Conservation (phyloP, 2,113 vertebrate species). For the Sigmodon hispidus region DNA sequence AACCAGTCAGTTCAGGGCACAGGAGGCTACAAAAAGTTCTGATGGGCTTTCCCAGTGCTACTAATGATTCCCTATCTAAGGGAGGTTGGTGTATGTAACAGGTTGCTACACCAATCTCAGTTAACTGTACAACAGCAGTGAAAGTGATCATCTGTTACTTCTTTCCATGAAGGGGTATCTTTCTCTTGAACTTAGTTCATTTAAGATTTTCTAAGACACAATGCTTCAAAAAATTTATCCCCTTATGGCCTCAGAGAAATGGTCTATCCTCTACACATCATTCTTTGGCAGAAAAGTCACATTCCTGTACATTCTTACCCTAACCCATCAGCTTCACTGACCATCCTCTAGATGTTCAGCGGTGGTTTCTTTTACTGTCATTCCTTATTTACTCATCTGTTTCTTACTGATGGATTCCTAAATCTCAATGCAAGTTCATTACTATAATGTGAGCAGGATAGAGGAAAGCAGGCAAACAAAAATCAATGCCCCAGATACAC, state of each 20-base stretch:
- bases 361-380: slow-evolving; percentile 12
- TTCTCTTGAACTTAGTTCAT: slow-evolving; percentile 32
- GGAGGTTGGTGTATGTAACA: neutral
- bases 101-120: neutral
- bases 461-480: neutral
- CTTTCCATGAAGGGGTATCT: neutral
- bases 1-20: neutral
- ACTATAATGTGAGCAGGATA: neutral
- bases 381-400: neutral
- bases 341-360: neutral
- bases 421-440: neutral
- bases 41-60: neutral
- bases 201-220: slow-evolving; percentile 42
- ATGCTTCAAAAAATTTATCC: slow-evolving; percentile 1
- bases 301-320: neutral
- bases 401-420: neutral
- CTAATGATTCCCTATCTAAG: neutral
- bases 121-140: neutral
- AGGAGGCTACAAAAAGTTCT: neutral
- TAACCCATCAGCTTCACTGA: slow-evolving; percentile 11
- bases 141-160: neutral
- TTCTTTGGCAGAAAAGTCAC: neutral
- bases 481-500: slow-evolving; percentile 23
- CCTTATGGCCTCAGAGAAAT: neutral
- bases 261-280: neutral